phyloP scores from a whole-genome alignment of 1,140 invertebrate species.

The Microplitis demolitor region DNA sequence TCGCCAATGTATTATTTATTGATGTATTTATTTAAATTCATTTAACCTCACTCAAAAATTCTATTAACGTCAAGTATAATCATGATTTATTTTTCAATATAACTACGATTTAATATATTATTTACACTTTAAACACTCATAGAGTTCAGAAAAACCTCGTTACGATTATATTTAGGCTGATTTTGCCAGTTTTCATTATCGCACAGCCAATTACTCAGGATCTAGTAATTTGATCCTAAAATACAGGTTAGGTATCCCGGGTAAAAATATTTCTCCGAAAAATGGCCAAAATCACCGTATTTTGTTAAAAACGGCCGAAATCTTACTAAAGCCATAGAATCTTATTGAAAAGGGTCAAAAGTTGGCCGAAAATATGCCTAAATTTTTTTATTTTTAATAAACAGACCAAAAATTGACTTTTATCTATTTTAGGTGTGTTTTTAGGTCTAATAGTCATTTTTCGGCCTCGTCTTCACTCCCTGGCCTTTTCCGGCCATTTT shows the following conservation, averaged over 20 bases:
- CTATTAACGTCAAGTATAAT: conserved; percentile 10
- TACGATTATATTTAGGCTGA: not conserved
- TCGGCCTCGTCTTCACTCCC: no score
- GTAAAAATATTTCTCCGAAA: no score
- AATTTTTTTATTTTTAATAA: no score
- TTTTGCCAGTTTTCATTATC: conserved; percentile 6
- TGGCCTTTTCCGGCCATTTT: no score
- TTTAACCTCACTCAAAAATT: conserved; percentile 3
- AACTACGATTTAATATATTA: conserved; percentile 5
- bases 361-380: no score
- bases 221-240: not conserved
- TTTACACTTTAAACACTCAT: conserved; percentile 13
- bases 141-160: not conserved
- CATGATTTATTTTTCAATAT: not conserved
- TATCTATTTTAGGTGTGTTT: no score
- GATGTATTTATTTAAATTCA: not conserved
- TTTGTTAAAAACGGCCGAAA: no score
- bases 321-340: no score
- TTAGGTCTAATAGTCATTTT: no score
- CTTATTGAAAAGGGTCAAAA: no score
- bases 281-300: no score
- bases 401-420: no score
- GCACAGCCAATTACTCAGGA: conserved; percentile 17
- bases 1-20: not conserved
- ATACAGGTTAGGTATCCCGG: not conserved